Percentiles rank a stretch among this genome's conserved stretches.
Evolutionary conservation across 2,797 vertebrate species (phyloP).

Genomic region (Sebastes goodei): DNA sequence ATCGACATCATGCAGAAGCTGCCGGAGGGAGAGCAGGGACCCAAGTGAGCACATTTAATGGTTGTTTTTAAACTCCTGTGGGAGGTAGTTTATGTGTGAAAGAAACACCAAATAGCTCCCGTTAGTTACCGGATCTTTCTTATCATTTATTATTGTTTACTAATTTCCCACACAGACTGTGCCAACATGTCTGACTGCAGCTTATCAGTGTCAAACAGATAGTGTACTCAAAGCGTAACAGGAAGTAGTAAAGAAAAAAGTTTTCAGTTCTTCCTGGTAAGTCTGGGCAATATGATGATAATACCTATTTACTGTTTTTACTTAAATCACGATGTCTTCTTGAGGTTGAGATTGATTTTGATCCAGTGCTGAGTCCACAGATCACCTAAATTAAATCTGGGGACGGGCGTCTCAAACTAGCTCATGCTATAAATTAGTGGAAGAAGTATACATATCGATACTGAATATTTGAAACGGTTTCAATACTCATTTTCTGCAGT

Average conservation of each 20-base stretch:
- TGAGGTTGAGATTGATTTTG: not conserved
- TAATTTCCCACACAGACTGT: too few species aligned
- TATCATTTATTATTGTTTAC: too few species aligned
- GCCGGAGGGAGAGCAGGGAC: conserved; percentile 79
- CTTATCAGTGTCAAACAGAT: too few species aligned
- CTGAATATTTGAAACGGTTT: not conserved
- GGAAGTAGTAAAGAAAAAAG: too few species aligned
- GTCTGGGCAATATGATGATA: too few species aligned
- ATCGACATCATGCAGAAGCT: conserved; percentile 81
- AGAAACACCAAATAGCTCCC: not conserved
- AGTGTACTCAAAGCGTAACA: too few species aligned
- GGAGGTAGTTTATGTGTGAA: not conserved
- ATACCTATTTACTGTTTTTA: not conserved
- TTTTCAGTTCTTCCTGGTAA: too few species aligned
- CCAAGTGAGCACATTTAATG: conserved; percentile 78
- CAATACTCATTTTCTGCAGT: not conserved
- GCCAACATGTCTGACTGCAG: too few species aligned
- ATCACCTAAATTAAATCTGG: not conserved
- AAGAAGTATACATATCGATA: too few species aligned
- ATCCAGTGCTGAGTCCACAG: not conserved
- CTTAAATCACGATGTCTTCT: not conserved
- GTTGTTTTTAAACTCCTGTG: too few species aligned
- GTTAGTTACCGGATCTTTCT: too few species aligned
- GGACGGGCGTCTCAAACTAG: not conserved
- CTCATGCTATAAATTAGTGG: too few species aligned